Evolutionary conservation across 2,888 invertebrate species (phyloP), one percentile per base, ranked within the genome.

Genomic region (Caradrina kadenii): DNA sequence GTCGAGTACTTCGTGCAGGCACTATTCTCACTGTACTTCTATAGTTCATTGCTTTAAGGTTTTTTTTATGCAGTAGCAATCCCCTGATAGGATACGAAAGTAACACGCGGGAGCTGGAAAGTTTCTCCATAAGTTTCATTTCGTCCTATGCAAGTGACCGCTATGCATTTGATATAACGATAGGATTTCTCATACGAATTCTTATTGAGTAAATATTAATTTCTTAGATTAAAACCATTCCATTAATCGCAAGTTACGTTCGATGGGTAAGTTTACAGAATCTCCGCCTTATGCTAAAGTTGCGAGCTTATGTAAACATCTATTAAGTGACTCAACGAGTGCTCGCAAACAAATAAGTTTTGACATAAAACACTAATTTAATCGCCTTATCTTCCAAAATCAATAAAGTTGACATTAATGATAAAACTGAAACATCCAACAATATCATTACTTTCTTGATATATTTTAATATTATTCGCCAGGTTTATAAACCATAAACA

Each of bases 1-100:
- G 76, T 75, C 76, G 69, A 77, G 74, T 76, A 86, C 85, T 82
- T 83, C 79, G 81, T 85, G 82, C 87, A 91, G 91, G 90, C 91
- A 91, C 90, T 89, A 87, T 79, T 90, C 91, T 90, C 91, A 90
- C 91, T 91, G 87, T 85, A 76, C 81, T 86, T 85, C 74, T 84
- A 22, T 22, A 13, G 22, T 49, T 31, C 6, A 63, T 63, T 70
- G 21, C 39, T 31, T 58, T 31, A 21, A 17, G 45, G 0, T 5
- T 6, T 17, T 45, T 45, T 42, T 42, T 13, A 39, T 2, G 2
- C 39, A 39, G 2, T 11, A 39, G 0, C 39, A 39, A 39, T 2
- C 39, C 13, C 39, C 11, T 39, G 39, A 13, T 8, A 35, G 35
- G 35, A 35, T 8, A 22, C 11, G 39, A 26, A 54, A 8, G n/a